These are phyloP conservation scores for Cassiopea xamachana DNA, from an alignment of 30 jellyfish, hydroid and myxozoan species.

Conservation along the genomic window DNA sequence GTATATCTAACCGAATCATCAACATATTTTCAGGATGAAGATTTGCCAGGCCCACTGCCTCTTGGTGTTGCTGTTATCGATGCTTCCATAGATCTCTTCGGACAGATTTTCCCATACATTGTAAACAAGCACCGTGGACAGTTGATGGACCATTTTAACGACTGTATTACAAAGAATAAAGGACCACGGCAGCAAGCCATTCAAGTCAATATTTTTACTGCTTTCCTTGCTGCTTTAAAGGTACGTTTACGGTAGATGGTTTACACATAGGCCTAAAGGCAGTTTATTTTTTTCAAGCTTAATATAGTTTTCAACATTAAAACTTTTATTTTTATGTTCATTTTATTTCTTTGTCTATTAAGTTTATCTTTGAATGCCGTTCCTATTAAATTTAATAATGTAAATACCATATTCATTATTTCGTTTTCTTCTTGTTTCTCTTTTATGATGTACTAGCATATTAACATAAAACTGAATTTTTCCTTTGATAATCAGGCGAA, in stretches of 20 bases:
- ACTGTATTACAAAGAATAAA: conserved; percentile 91
- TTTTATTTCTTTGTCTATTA: too few relatives aligned
- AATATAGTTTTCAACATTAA: too few relatives aligned
- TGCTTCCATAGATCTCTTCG: conserved; percentile 87
- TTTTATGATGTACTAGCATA: too few relatives aligned
- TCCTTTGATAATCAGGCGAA: too few relatives aligned
- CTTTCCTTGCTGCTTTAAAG: conserved; percentile 96
- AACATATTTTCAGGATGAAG: conserved; percentile 66
- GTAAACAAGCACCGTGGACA: conserved; percentile 94
- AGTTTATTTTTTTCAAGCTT: too few relatives aligned
- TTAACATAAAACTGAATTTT: too few relatives aligned
- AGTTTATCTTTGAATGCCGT: too few relatives aligned
- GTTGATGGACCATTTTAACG: conserved; percentile 91
- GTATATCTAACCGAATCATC: background rate
- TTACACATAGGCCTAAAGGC: too few relatives aligned
- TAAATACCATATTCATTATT: too few relatives aligned
- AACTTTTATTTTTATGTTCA: too few relatives aligned
- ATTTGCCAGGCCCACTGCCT: conserved; percentile 99
- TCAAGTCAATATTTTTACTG: conserved; percentile 93
- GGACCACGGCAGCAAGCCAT: conserved; percentile 98
- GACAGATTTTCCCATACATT: conserved; percentile 86
- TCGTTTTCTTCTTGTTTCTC: too few relatives aligned
- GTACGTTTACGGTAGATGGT: conserved; percentile 8
- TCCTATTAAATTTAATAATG: too few relatives aligned
- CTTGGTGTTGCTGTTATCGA: conserved; percentile 99